These are phyloP conservation scores for Gortyna flavago DNA, from an alignment of 2,888 invertebrate genomes.

Conservation along the genomic window DNA sequence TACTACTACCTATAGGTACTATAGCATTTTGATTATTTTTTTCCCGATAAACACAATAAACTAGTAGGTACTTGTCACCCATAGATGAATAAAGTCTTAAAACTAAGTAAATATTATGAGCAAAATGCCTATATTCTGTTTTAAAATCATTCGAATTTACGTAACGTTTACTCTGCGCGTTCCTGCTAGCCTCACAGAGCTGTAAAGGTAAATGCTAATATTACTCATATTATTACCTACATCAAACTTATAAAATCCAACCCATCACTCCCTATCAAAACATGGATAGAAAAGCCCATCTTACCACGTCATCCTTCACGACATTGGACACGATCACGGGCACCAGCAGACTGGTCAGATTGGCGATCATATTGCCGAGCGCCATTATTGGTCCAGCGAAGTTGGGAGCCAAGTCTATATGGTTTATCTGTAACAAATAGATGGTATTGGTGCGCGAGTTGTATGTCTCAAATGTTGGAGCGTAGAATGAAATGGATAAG, in stretches of 20 bases:
- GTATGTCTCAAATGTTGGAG: conserved; percentile 3
- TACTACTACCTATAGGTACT: no score
- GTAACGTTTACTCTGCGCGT: background rate
- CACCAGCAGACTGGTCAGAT: conserved; percentile 92
- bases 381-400: conserved; percentile 95
- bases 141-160: background rate
- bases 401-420: conserved; percentile 94
- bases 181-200: background rate
- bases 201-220: no score
- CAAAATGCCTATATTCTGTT: background rate
- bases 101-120: no score
- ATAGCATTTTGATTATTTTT: no score
- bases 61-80: no score
- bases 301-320: conserved; percentile 88
- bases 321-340: conserved; percentile 92
- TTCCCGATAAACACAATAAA: no score
- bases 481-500: background rate
- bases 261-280: background rate
- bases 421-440: conserved; percentile 90
- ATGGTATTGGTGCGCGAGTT: conserved; percentile 6
- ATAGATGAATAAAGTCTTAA: no score
- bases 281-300: conserved; percentile 6
- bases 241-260: background rate
- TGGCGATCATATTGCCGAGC: conserved; percentile 93
- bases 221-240: background rate